Base-by-base conservation (phyloP, 2,888 invertebrate species). In the Zelleria hepariella region DNA sequence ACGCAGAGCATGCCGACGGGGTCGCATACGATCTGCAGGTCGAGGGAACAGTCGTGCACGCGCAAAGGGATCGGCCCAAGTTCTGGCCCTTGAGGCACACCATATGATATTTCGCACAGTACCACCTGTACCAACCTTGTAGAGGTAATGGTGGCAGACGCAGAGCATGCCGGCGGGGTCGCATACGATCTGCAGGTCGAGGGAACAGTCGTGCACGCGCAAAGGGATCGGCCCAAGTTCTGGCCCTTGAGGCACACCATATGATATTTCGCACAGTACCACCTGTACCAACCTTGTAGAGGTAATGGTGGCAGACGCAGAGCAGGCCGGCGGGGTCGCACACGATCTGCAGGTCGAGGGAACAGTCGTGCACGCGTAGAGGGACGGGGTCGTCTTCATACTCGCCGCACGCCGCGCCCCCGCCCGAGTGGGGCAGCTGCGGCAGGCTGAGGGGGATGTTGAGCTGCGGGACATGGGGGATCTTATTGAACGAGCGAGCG, bases 381-480 rank as follows among this genome's bases (percentile, higher is more conserved):
- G 96, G 95, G 62, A 95, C 92, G 2, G 94, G 92, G 71, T 95
- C 95, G 73, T 96, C 95, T 73, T 95, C 95, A 72, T 95, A 96
- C 24, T 92, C 91, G 59, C 93, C 92, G 72, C 92, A 92, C 27
- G 91, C 89, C 4, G 89, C 86, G 20, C 89, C 86, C 48, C 85
- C 89, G 47, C 79, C 73, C 5, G 78, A 73, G 0, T 83, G 78
- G 10, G 84, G 82, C 10, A 93, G 90, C 77, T 94, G 94, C 1
- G 95, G 95, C 60, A 96, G 80, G 78, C 94, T 95, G 61, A 96
- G 79, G 0, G 96, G 96, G 68, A 96, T 96, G 80, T 96, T 96
- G 8, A 96, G 78, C 96, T 96, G 74, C n/a, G n/a, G n/a, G n/a
- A n/a, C n/a, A n/a, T n/a, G n/a, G n/a, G n/a, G n/a, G n/a, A n/a